Percentiles rank a stretch among this genome's conserved stretches.
Conservation (phyloP, 1,140 invertebrate genomes). For the Drosophila grimshawi region DNA sequence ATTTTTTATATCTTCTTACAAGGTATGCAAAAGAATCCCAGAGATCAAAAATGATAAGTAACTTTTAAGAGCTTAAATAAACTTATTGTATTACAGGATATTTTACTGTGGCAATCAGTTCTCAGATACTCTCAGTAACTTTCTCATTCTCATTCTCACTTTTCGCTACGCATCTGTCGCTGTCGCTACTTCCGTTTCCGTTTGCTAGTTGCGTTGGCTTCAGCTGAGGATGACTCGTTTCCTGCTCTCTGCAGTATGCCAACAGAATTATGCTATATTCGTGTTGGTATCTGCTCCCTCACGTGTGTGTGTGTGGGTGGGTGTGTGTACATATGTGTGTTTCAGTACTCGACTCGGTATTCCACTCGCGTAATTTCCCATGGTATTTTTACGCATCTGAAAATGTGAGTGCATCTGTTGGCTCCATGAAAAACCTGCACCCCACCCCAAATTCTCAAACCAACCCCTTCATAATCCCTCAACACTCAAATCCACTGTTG, state of each 20-base stretch:
- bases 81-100: too few species aligned
- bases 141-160: slow-evolving; percentile 38
- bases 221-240: slow-evolving; percentile 10
- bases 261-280: slow-evolving; percentile 74
- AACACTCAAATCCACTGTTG: slow-evolving; percentile 1
- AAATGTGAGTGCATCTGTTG: slow-evolving; percentile 63
- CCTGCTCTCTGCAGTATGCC: slow-evolving; percentile 53
- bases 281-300: slow-evolving; percentile 20
- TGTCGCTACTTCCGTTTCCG: slow-evolving; percentile 74
- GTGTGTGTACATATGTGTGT: slow-evolving; percentile 15
- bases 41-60: too few species aligned
- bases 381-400: slow-evolving; percentile 63
- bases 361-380: slow-evolving; percentile 81
- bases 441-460: background rate
- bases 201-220: slow-evolving; percentile 69
- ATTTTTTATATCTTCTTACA: too few species aligned
- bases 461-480: background rate
- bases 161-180: slow-evolving; percentile 49
- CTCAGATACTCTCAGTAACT: slow-evolving; percentile 25
- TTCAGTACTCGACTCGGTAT: slow-evolving; percentile 39
- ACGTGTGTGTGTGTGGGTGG: slow-evolving; percentile 23
- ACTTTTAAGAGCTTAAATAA: too few species aligned
- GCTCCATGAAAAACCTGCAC: background rate
- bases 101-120: slow-evolving; percentile 67
- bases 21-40: too few species aligned